A percentile compares a stretch with the other conserved stretches of the same genome.
These are phyloP conservation scores for Pollimyrus isidori DNA, from an alignment of 2,113 vertebrate genomes.

Conservation along the genomic window DNA sequence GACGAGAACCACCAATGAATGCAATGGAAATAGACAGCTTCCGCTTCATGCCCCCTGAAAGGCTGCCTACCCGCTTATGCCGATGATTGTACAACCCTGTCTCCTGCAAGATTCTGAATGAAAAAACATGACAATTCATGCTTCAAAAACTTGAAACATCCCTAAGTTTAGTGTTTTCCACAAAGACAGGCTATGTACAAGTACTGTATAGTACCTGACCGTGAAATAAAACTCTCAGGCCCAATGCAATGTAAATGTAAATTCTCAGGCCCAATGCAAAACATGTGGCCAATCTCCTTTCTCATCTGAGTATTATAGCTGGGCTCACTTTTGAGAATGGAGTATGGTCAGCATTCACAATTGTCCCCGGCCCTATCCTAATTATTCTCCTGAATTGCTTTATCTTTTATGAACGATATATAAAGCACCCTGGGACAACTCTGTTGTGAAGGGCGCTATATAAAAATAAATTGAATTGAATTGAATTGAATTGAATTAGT, in stretches of 20 bases:
- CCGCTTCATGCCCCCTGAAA: constrained; percentile 94
- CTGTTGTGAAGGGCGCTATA: no score
- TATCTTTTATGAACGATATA: background rate
- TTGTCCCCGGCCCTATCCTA: background rate
- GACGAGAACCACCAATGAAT: constrained; percentile 87
- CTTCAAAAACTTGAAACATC: background rate
- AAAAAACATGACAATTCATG: constrained; percentile 21
- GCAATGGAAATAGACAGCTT: constrained; percentile 96
- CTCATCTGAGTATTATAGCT: background rate
- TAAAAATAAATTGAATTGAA: no score
- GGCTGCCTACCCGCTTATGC: constrained; percentile 79
- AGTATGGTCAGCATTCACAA: background rate
- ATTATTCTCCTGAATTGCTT: background rate
- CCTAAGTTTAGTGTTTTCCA: background rate
- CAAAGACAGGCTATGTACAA: background rate
- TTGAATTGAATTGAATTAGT: no score
- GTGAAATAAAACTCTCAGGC: background rate
- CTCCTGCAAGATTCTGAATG: constrained; percentile 77
- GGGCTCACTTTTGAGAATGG: background rate
- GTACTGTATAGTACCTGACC: background rate
- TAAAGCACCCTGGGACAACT: no score
- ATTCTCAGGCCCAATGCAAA: background rate
- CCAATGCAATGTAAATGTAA: background rate
- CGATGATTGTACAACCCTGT: constrained; percentile 82
- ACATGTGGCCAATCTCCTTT: background rate